These are phyloP conservation scores for Mastomys natalensis DNA, from an alignment of 2,113 vertebrate genomes.

Conservation along the genomic window DNA sequence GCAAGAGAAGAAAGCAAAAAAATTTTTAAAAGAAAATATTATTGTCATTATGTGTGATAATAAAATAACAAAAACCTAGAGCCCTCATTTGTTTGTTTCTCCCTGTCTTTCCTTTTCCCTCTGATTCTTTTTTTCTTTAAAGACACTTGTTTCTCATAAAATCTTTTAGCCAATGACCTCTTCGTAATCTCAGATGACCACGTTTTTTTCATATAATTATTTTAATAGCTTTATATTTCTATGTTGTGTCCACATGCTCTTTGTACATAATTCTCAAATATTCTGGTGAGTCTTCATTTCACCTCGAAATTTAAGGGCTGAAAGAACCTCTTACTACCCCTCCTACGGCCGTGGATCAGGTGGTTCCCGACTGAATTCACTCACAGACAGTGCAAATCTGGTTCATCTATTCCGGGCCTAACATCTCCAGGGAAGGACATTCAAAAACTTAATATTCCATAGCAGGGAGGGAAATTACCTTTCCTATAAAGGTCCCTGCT, in stretches of 20 bases:
- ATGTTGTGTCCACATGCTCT: neutral
- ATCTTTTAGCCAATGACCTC: neutral
- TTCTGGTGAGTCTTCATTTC: constrained; percentile 46
- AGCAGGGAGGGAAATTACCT: constrained; percentile 37
- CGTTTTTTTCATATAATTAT: neutral
- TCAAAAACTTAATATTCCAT: constrained; percentile 30
- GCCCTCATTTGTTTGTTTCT: neutral
- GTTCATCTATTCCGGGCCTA: neutral
- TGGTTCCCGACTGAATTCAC: neutral
- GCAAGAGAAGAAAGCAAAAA: neutral
- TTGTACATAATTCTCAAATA: constrained; percentile 37
- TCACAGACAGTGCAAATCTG: neutral
- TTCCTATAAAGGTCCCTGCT: constrained; percentile 15
- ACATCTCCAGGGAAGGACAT: constrained; percentile 33
- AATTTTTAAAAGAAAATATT: constrained; percentile 14
- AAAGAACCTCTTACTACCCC: neutral
- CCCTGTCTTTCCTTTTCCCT: neutral
- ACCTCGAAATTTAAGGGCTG: neutral
- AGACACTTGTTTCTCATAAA: neutral
- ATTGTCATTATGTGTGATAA: neutral
- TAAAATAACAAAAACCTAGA: neutral
- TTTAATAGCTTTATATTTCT: constrained; percentile 36
- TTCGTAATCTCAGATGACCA: constrained; percentile 3
- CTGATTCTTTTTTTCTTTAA: neutral
- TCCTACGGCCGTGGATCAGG: neutral